These are phyloP conservation scores for Rhopilema esculentum DNA, from an alignment of 30 jellyfish, hydroid and myxozoan species.

Conservation along the genomic window DNA sequence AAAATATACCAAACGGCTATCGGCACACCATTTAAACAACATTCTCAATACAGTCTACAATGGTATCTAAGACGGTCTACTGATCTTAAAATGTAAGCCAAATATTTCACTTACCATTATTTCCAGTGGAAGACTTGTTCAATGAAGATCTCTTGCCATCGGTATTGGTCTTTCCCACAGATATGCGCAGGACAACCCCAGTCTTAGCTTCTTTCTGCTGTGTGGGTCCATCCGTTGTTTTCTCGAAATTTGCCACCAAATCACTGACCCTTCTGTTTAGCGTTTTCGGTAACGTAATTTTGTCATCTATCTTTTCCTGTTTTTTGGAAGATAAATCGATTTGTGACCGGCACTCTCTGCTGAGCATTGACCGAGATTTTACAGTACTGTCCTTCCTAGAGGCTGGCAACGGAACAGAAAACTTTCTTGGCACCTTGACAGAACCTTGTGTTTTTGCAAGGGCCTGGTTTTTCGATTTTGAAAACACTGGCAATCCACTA, in stretches of 20 bases:
- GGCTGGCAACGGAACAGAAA: constrained; percentile 18
- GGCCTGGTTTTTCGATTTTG: not conserved
- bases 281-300: constrained; percentile 48
- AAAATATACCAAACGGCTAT: no score
- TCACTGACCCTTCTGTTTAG: constrained; percentile 69
- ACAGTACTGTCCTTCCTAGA: constrained; percentile 17
- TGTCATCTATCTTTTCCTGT: constrained; percentile 25
- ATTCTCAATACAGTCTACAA: no score
- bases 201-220: not conserved
- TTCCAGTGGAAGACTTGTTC: not conserved
- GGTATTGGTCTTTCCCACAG: not conserved
- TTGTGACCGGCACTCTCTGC: constrained; percentile 27
- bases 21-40: no score
- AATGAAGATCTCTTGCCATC: not conserved
- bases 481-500: constrained; percentile 16
- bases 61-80: no score
- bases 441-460: not conserved
- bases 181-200: not conserved
- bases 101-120: constrained; percentile 18
- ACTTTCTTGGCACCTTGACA: constrained; percentile 1
- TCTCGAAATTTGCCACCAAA: constrained; percentile 72
- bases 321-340: not conserved
- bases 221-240: constrained; percentile 19
- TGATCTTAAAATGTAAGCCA: no score
- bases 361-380: constrained; percentile 3